A percentile compares a stretch with the other conserved stretches of the same genome.
Conservation (phyloP, 2,888 invertebrate genomes). For the Lissonota sp. region DNA sequence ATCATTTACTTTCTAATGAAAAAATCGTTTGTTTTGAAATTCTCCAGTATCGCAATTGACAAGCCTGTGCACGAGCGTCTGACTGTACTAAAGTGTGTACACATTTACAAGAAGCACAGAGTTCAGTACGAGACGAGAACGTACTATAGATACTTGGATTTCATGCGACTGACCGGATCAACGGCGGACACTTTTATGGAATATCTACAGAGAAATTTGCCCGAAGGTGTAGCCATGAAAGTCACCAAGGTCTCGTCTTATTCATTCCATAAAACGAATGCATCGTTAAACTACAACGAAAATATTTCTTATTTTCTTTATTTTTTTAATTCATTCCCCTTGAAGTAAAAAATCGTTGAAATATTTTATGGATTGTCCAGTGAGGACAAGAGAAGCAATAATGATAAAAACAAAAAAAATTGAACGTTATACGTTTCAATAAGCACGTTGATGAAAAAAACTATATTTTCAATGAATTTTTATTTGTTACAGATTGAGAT, state of each 20-base stretch:
- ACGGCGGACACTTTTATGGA: slow-evolving; percentile 98
- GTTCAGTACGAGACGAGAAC: slow-evolving; percentile 98
- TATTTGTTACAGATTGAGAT: slow-evolving; percentile 75
- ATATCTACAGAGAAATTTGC: slow-evolving; percentile 97
- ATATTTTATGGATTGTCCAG: too few species aligned
- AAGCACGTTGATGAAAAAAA: not conserved
- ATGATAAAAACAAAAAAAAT: slow-evolving; percentile 8
- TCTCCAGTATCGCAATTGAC: slow-evolving; percentile 89
- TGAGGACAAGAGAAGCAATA: not conserved
- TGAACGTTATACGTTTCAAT: too few species aligned
- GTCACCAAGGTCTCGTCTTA: slow-evolving; percentile 88
- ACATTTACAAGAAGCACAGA: slow-evolving; percentile 96
- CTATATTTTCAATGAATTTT: slow-evolving; percentile 2
- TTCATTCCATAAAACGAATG: slow-evolving; percentile 44
- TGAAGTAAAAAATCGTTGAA: too few species aligned
- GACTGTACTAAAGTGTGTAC: slow-evolving; percentile 94
- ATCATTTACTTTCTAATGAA: too few species aligned
- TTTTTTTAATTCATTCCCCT: too few species aligned
- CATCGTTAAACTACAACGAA: slow-evolving; percentile 6
- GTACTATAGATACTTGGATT: slow-evolving; percentile 93
- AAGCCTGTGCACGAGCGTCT: slow-evolving; percentile 91
- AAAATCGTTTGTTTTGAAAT: not conserved
- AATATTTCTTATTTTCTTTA: too few species aligned
- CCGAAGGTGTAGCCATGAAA: slow-evolving; percentile 98
- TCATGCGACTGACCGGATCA: slow-evolving; percentile 95